Percentiles rank a stretch among this genome's conserved stretches.
phyloP scores from a whole-genome alignment of 2,113 vertebrate genomes.

The Lophura nycthemera region DNA sequence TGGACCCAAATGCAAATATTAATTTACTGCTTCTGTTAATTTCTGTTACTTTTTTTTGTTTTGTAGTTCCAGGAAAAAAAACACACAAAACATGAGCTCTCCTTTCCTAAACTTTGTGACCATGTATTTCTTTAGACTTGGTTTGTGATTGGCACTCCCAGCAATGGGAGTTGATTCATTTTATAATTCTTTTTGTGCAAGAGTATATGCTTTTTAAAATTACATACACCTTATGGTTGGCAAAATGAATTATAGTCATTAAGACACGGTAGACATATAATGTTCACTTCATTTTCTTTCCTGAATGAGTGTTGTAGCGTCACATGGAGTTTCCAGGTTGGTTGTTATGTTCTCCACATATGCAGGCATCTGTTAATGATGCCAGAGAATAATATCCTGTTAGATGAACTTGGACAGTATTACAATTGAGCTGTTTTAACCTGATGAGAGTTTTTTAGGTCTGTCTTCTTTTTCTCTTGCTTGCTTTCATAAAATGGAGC shows the following conservation, averaged over 20 bases:
- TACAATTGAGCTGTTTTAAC: neutral
- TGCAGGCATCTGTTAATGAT: neutral
- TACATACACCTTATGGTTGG: neutral
- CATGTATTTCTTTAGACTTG: neutral
- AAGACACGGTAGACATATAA: neutral
- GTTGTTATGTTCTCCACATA: neutral
- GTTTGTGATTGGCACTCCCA: neutral
- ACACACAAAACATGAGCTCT: neutral
- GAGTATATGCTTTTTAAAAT: neutral
- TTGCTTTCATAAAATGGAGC: neutral
- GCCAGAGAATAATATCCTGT: neutral
- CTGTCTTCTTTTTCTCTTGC: neutral
- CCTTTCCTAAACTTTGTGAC: neutral
- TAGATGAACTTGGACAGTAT: neutral
- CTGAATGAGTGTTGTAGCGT: neutral
- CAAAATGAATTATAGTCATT: neutral
- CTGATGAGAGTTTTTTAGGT: neutral
- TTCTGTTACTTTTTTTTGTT: too few relatives aligned
- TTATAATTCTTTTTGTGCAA: neutral
- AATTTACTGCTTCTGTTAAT: neutral
- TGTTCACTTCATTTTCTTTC: neutral
- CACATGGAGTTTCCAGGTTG: neutral
- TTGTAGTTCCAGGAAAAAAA: neutral
- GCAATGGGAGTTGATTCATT: neutral
- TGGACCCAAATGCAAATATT: neutral